Evolutionary conservation across 2,113 vertebrate species (phyloP), one percentile per base, ranked within the genome.

Genomic region (Gobius niger): DNA sequence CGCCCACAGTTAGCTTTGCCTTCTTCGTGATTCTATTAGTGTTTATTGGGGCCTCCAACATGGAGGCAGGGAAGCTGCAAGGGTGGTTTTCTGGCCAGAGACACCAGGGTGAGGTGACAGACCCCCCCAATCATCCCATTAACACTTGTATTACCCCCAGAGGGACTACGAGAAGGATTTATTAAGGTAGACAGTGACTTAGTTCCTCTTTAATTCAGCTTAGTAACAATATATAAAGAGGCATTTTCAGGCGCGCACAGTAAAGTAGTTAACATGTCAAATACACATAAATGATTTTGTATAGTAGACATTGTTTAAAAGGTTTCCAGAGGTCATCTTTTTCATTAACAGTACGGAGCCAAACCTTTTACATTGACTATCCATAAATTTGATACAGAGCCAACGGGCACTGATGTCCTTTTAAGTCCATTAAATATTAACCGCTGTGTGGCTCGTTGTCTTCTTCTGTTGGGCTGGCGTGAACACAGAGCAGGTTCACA

Each of bases 401-500:
- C 87, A 82, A 69, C 2, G 47, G 66, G 67, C 64, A 83, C 86
- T 83, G 73, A 65, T 86, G 85, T 85, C 77, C 80, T 83, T 75
- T 86, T 83, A 60, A 81, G 80, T 85, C 84, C 77, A 84, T 89
- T 85, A 86, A 87, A 89, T 78, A 85, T 85, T 77, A 78, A 83
- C 80, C 78, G 71, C 51, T 3, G 57, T 69, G 73, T 52, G 18
- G 68, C 49, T 42, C 3, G 56, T 82, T 71, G 74, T 82, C 77
- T 72, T 66, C 77, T 69, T 75, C 54, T 78, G 24, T 34, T 54
- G 52, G 18, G 10, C 18, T 18, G 69, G 70, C 71, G 52, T 67
- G 65, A 86, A 78, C 49, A 5, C 46, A 62, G 70, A 78, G 67
- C 64, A 64, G 72, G 63, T 79, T 77, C 71, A 78, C 79, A 75